phyloP scores from a whole-genome alignment of 2,888 invertebrate species.

The Platerodrilus igneus region DNA sequence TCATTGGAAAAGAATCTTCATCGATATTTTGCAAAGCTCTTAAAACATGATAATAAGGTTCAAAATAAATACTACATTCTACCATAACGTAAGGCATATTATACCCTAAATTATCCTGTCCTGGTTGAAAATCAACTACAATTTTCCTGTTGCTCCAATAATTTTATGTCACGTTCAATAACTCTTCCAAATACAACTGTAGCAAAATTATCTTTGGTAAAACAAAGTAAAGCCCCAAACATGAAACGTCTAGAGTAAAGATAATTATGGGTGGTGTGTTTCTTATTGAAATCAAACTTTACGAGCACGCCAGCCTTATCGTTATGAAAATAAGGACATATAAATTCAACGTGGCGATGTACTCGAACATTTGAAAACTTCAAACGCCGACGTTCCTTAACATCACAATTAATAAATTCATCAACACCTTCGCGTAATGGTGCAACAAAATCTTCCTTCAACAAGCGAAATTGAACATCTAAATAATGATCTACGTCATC shows the following conservation, averaged over 20 bases:
- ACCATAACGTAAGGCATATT: constrained; percentile 57
- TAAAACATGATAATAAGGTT: constrained; percentile 72
- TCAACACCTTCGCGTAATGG: constrained; percentile 65
- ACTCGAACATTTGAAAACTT: constrained; percentile 40
- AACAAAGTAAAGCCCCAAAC: constrained; percentile 67
- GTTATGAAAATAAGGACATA: constrained; percentile 44
- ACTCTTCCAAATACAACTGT: constrained; percentile 67
- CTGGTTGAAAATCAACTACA: constrained; percentile 5
- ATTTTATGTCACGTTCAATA: constrained; percentile 52
- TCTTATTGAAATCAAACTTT: constrained; percentile 29
- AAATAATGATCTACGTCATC: constrained; percentile 65
- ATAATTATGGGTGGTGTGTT: constrained; percentile 43
- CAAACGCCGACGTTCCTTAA: constrained; percentile 3
- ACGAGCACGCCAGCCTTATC: constrained; percentile 48
- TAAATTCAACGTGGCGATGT: constrained; percentile 49
- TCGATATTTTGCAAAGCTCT: constrained; percentile 59
- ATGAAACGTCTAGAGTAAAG: constrained; percentile 58
- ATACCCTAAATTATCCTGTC: constrained; percentile 30
- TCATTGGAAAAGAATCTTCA: constrained; percentile 60
- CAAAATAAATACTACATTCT: constrained; percentile 74
- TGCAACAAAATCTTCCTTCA: constrained; percentile 73
- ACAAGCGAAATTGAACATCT: constrained; percentile 70
- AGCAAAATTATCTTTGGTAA: constrained; percentile 65
- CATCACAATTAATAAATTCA: constrained; percentile 16
- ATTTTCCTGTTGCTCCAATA: constrained; percentile 53